Evolutionary conservation across 2,797 vertebrate genomes (phyloP).

Genomic region (Macropodus opercularis): DNA sequence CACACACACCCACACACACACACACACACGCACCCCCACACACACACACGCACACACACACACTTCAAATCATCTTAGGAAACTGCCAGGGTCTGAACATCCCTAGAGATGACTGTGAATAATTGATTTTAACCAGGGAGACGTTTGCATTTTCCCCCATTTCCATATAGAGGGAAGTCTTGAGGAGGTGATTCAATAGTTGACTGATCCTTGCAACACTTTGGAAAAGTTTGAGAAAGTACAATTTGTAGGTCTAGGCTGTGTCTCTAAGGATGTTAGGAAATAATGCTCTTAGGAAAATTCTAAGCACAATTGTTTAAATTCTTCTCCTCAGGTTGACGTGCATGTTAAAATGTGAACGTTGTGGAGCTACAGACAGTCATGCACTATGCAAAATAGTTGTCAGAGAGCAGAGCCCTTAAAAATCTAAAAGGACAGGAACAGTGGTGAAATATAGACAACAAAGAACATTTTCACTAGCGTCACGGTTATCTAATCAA

Average conservation of each 20-base stretch:
- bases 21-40: no score
- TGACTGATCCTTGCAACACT: conserved; percentile 62
- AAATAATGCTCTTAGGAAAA: conserved; percentile 17
- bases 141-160: conserved; percentile 55
- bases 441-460: conserved; percentile 4
- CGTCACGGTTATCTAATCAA: conserved; percentile 44
- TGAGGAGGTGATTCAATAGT: conserved; percentile 69
- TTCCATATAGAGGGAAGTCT: conserved; percentile 61
- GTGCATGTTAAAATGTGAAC: conserved; percentile 9
- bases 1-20: conserved; percentile 10
- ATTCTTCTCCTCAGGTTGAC: neutral
- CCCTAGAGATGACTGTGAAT: conserved; percentile 73
- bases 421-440: conserved; percentile 6
- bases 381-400: conserved; percentile 13
- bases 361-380: neutral
- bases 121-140: conserved; percentile 74
- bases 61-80: conserved; percentile 48
- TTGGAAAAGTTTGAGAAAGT: conserved; percentile 62
- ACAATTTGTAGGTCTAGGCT: conserved; percentile 39
- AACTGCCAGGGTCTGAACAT: conserved; percentile 54
- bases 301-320: neutral
- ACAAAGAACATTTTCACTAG: conserved; percentile 27
- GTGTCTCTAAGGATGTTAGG: conserved; percentile 10
- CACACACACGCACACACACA: conserved; percentile 15
- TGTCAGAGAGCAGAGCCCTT: conserved; percentile 5